Evolutionary conservation across 2,113 vertebrate genomes (phyloP), one percentile per base, ranked within the genome.

Genomic region (Nesogale talazaci): DNA sequence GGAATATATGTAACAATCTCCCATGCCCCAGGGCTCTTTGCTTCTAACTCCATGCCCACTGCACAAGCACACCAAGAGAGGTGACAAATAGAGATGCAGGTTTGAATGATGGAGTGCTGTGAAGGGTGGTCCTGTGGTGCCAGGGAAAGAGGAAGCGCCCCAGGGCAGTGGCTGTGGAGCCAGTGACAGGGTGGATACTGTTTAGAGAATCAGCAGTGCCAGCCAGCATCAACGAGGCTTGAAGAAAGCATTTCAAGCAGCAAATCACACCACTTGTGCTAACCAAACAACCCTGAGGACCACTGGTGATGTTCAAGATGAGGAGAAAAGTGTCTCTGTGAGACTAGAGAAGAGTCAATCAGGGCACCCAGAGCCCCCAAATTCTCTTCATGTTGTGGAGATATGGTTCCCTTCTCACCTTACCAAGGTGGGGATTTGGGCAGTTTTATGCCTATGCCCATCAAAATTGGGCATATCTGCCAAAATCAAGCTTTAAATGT

Each of bases 381-480:
- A n/a, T 82, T 22, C 65, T 25, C 52, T 16, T 1, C 56, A n/a
- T n/a, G n/a, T n/a, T 90, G 70, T 65, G 42, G 52, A 12, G 46
- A 52, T 52, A 11, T 12, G 10, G 27, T 91, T 9, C 14, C 40
- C 40, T 2, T 4, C 9, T 11, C 42, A 6, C 4, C 11, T 69
- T 36, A 11, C 10, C 16, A n/a, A 1, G 2, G 14, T 9, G 40
- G 34, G 23, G 7, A 0, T 2, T 40, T 22, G 0, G 12, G 8
- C 6, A 23, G 25, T 59, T 83, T 70, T 59, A 38, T 38, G 7
- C 22, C 83, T 94, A 84, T 94, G 40, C 74, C 61, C 82, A 93
- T 90, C 61, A 15, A 3, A 4, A 65, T 12, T 86, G 78, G 59
- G 80, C 25, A 67, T 2, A 36, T 8, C n/a, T n/a, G 36, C 31